These are phyloP conservation scores for Apodemia hepburni DNA, from an alignment of 2,888 invertebrate species.

Conservation along the genomic window DNA sequence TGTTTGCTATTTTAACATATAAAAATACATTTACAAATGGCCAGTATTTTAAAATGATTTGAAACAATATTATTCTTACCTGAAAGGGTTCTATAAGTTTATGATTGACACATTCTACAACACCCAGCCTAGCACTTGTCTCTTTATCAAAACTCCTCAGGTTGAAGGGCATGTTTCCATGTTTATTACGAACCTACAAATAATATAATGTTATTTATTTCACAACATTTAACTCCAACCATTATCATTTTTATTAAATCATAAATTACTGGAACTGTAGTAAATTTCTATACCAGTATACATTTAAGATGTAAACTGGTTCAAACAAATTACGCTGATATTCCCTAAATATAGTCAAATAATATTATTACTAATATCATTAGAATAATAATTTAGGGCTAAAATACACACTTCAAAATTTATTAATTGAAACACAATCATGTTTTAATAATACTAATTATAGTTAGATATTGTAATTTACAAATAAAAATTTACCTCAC, in stretches of 20 bases:
- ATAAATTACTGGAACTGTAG: constrained; percentile 29
- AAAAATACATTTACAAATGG: no score
- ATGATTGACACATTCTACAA: constrained; percentile 98
- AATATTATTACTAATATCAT: constrained; percentile 29
- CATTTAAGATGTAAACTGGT: constrained; percentile 36
- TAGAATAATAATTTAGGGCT: constrained; percentile 21
- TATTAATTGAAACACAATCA: not conserved
- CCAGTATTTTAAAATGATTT: no score
- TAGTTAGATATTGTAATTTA: not conserved
- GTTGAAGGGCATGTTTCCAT: constrained; percentile 98
- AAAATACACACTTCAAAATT: not conserved
- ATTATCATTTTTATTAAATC: no score
- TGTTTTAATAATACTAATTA: not conserved
- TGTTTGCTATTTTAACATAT: no score
- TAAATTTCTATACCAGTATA: constrained; percentile 48
- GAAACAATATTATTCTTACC: constrained; percentile 70
- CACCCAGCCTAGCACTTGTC: constrained; percentile 98
- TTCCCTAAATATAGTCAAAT: constrained; percentile 38
- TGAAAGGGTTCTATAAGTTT: constrained; percentile 99
- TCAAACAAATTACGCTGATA: constrained; percentile 48
- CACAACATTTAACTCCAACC: not conserved
- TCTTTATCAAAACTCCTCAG: constrained; percentile 97
- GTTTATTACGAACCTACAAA: constrained; percentile 88
- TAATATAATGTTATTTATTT: constrained; percentile 17
- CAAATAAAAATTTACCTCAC: constrained; percentile 78